phyloP scores from a whole-genome alignment of 2,888 invertebrate species.

The Megalurothrips usitatus region DNA sequence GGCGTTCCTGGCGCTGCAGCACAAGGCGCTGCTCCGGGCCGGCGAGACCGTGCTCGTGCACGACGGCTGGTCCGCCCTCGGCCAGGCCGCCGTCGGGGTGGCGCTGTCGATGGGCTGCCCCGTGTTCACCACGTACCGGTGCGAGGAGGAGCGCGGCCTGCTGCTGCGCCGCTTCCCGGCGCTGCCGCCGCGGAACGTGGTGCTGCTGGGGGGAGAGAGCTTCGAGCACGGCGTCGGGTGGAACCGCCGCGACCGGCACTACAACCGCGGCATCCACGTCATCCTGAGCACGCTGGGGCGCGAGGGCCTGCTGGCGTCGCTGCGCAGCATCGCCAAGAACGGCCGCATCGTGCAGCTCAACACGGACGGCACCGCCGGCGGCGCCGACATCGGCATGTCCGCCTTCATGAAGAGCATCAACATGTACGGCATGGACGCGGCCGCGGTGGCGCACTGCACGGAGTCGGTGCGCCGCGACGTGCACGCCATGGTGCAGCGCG shows the following conservation, averaged over 20 bases:
- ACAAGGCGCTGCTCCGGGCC: neutral
- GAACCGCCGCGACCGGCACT: neutral
- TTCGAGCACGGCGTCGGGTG: neutral
- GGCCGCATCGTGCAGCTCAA: conserved; percentile 10
- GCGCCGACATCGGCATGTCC: neutral
- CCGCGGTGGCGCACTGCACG: neutral
- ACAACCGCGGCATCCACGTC: neutral
- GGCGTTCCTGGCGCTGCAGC: neutral
- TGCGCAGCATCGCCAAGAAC: neutral
- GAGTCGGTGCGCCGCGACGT: neutral
- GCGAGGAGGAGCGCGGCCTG: neutral
- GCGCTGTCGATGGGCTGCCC: neutral
- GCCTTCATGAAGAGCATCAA: neutral
- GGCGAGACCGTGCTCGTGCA: neutral
- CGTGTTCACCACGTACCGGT: neutral
- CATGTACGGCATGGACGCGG: neutral
- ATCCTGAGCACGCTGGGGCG: neutral
- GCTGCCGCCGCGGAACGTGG: neutral
- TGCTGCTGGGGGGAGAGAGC: neutral
- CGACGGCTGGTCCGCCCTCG: conserved; percentile 8
- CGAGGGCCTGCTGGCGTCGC: neutral
- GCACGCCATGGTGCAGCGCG: conserved; percentile 1
- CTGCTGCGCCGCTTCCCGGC: neutral
- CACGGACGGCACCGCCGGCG: neutral
- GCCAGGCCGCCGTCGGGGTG: neutral